phyloP scores from a whole-genome alignment of 1,140 invertebrate species.

The Nylanderia fulva region DNA sequence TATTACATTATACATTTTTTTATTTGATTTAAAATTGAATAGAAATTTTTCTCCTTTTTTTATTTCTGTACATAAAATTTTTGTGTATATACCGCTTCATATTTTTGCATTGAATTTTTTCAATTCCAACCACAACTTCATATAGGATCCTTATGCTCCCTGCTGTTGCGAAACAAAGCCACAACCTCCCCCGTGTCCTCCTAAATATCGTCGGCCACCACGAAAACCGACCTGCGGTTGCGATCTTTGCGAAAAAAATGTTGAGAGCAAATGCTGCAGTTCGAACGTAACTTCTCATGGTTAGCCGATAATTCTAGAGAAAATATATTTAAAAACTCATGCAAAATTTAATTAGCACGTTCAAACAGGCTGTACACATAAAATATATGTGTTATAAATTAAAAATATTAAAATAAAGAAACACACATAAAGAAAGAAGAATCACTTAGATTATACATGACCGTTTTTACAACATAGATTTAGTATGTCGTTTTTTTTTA shows the following conservation, averaged over 20 bases:
- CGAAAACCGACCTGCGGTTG: constrained; percentile 66
- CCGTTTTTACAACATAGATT: not conserved
- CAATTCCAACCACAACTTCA: not conserved
- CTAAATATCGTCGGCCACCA: constrained; percentile 50
- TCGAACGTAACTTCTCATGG: constrained; percentile 28
- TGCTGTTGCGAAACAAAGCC: constrained; percentile 51
- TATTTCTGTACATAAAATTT: not conserved
- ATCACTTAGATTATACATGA: not conserved
- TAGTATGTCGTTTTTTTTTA: not conserved
- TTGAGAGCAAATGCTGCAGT: constrained; percentile 65
- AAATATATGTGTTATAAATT: not conserved
- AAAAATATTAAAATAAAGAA: not conserved
- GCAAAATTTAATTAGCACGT: not conserved
- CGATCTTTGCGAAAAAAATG: constrained; percentile 67
- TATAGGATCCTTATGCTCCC: constrained; percentile 72
- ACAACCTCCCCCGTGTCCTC: constrained; percentile 66
- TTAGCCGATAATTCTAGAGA: constrained; percentile 14
- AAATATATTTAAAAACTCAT: constrained; percentile 27
- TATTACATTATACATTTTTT: not conserved
- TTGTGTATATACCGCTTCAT: not conserved
- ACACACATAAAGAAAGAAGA: not conserved
- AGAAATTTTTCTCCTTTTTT: not conserved
- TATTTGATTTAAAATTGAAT: constrained; percentile 4
- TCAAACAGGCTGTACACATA: not conserved
- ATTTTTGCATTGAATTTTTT: not conserved